Evolutionary conservation across 2,113 vertebrate genomes (phyloP).

Genomic region (Hippocampus abdominalis): DNA sequence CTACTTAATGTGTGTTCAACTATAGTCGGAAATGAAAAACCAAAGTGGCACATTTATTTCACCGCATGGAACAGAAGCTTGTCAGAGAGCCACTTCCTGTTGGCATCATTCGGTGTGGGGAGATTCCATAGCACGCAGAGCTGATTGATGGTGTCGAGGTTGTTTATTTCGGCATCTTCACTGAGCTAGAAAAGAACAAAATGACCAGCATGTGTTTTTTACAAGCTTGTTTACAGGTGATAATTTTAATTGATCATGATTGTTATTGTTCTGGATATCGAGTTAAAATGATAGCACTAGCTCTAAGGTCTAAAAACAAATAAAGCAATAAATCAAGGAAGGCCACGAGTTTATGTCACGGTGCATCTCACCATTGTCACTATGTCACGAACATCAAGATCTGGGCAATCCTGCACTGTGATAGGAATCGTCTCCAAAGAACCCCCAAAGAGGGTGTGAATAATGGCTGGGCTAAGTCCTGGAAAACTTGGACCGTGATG

Average conservation of each 20-base stretch:
- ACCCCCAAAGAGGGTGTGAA: constrained; percentile 44
- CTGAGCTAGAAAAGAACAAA: constrained; percentile 26
- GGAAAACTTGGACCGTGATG: constrained; percentile 38
- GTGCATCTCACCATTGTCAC: constrained; percentile 28
- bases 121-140: constrained; percentile 34
- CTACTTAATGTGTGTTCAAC: background rate
- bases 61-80: constrained; percentile 41
- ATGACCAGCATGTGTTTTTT: background rate
- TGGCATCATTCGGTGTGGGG: constrained; percentile 34
- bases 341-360: background rate
- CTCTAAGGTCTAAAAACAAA: background rate
- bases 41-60: constrained; percentile 20
- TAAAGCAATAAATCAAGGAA: background rate
- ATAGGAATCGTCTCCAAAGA: constrained; percentile 26
- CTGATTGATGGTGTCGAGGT: constrained; percentile 32
- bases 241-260: background rate
- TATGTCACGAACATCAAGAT: constrained; percentile 38
- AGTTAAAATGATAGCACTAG: background rate
- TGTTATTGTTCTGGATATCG: background rate
- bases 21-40: background rate
- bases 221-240: too few species aligned
- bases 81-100: constrained; percentile 46
- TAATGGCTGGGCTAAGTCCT: constrained; percentile 40
- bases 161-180: constrained; percentile 26
- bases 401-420: constrained; percentile 34